Evolutionary conservation across 2,888 invertebrate genomes (phyloP), one percentile per base, ranked within the genome.

Genomic region (Ormyrus rosae): DNA sequence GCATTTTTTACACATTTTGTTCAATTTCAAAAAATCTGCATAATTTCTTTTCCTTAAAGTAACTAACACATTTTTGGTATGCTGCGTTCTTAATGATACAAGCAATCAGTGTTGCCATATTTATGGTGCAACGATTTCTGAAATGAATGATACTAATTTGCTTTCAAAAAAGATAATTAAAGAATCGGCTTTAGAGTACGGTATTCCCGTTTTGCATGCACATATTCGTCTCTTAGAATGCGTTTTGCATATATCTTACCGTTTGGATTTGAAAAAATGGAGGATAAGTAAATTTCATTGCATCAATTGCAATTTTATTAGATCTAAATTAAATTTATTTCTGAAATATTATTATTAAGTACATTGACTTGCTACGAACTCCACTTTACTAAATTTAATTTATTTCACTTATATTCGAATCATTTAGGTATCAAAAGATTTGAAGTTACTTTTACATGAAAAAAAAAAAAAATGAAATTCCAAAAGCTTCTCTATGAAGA

Each of bases 221-320:
- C n/a, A 69, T 1, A 74, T 74, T 10, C 60, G 55, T 13, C 6
- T 64, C 4, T 19, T 74, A 11, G 56, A 65, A 74, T 65, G 60
- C 13, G 46, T 46, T 46, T 56, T 74, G 6, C 77, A 67, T 64
- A 77, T 63, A 65, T 56, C 63, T 67, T 71, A 82, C 60, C 61
- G 55, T n/a, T 64, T 69, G 34, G 19, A 48, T 48, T 70, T 48
- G 34, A 69, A 55, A 56, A 69, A 5, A 7, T 69, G 69, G 69
- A 69, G 69, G 19, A 34, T 60, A 72, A 76, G 34, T 46, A 64
- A 56, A 56, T 10, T 10, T 51, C 2, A 51, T 2, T 8, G n/a
- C 11, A 56, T 56, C 10, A 56, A 9, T 56, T 11, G 8, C 5
- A 11, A 11, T 56, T 56, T 56, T 11, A 5, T 56, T 10, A 56